These are phyloP conservation scores for Acanthurus tractus DNA, from an alignment of 2,797 vertebrate genomes.

Conservation along the genomic window DNA sequence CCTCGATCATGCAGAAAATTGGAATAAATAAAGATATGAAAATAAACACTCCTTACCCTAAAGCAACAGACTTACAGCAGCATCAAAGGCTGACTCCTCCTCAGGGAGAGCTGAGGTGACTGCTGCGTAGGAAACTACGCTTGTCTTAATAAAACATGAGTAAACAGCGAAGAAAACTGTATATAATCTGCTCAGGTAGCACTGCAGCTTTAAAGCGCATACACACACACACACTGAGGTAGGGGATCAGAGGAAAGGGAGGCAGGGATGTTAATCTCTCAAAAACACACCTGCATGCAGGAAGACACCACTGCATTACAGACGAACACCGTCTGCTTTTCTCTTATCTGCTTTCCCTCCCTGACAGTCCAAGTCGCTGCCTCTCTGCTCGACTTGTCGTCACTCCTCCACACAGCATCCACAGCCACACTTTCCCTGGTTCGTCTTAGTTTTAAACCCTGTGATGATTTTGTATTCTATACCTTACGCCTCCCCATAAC, in stretches of 20 bases:
- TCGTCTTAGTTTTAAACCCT: conserved; percentile 13
- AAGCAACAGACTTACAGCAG: background rate
- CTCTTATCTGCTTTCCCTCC: conserved; percentile 26
- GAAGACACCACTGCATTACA: conserved; percentile 29
- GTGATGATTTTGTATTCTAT: conserved; percentile 13
- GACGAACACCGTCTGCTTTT: conserved; percentile 11
- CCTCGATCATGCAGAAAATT: background rate
- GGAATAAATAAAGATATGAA: background rate
- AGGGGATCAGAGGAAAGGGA: conserved; percentile 46
- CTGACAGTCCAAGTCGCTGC: conserved; percentile 14
- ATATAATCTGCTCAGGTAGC: conserved; percentile 57
- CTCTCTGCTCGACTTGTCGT: conserved; percentile 12
- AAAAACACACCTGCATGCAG: conserved; percentile 61
- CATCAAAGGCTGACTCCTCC: conserved; percentile 13
- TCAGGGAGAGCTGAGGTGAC: conserved; percentile 15
- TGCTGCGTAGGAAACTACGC: conserved; percentile 23
- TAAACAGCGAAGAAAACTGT: conserved; percentile 29
- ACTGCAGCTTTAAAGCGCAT: conserved; percentile 47
- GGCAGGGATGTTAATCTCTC: conserved; percentile 59
- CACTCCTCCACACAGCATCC: conserved; percentile 13
- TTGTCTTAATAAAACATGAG: conserved; percentile 52
- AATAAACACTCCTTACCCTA: background rate
- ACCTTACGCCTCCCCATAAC: background rate
- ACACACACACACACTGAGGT: conserved; percentile 1
- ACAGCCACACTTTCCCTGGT: conserved; percentile 15